Evolutionary conservation across 1,140 invertebrate species (phyloP), one percentile per base, ranked within the genome.

Genomic region (Leptinotarsa defecta): DNA sequence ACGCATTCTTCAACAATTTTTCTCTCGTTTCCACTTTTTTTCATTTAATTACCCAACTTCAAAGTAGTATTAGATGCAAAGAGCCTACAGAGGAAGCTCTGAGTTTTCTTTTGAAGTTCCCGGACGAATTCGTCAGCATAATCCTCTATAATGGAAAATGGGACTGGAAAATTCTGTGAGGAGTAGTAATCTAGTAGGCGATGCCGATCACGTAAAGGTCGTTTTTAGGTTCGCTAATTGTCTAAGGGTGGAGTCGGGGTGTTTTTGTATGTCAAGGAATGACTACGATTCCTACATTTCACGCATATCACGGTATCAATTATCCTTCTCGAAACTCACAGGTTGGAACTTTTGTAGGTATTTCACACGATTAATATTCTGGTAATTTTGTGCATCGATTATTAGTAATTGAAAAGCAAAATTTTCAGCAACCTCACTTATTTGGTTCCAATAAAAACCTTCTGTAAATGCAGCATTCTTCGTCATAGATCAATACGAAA

Each of bases 191-290:
- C 65, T 68, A 68, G 65, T 34, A 27, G 65, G 22, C 43, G 49
- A 71, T 71, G 43, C 69, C 19, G 69, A 71, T 71, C 69, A 71
- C 69, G 69, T 71, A 71, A 49, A 19, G 69, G 43, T 17, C 48
- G 68, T 71, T 71, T 71, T 71, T 71, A 71, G 48, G 69, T 71
- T 71, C 69, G 69, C 69, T 71, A 71, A 71, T 71, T 71, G 69
- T 49, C 34, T 48, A 15, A 57, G 69, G 69, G 69, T 71, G 48
- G 20, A 71, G 49, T 20, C 48, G n/a, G 17, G 48, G 65, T 68
- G 65, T 68, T 68, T 68, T 68, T 68, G 52, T 68, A 43, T 27
- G 22, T 24, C 15, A 13, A 27, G 8, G n/a, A 68, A 68, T 17
- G 17, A 68, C 24, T 24, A 43, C 11, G n/a, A 27, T 24, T 43